Evolutionary conservation across 2,888 invertebrate genomes (phyloP).

Genomic region (Meiosimyza decipiens): DNA sequence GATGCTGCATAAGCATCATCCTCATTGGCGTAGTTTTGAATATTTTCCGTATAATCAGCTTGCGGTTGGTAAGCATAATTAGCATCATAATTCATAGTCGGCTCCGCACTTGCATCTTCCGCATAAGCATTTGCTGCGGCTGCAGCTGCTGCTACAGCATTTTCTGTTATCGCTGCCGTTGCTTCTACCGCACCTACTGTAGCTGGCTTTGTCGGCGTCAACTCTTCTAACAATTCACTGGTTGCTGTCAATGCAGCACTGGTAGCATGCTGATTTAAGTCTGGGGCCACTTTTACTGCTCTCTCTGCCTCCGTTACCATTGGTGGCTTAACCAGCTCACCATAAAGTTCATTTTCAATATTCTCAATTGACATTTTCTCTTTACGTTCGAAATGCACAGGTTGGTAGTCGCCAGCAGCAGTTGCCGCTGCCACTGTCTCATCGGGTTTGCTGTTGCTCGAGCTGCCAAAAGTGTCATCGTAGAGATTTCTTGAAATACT

Average conservation of each 20-base stretch:
- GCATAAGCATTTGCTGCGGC: constrained; percentile 16
- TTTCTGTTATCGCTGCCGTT: background rate
- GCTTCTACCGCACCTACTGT: background rate
- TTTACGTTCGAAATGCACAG: constrained; percentile 43
- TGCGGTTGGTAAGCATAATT: constrained; percentile 36
- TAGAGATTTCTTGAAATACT: constrained; percentile 34
- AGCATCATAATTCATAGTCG: background rate
- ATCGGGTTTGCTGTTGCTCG: background rate
- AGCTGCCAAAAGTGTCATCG: constrained; percentile 34
- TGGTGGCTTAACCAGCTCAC: constrained; percentile 58
- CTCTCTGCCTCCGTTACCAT: constrained; percentile 28
- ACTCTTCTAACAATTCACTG: constrained; percentile 49
- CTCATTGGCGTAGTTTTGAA: background rate
- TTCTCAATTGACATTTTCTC: constrained; percentile 62
- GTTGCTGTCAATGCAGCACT: constrained; percentile 26
- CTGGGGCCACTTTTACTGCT: constrained; percentile 37
- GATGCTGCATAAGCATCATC: constrained; percentile 46
- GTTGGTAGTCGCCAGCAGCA: constrained; percentile 33
- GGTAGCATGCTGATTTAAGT: constrained; percentile 50
- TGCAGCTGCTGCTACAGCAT: background rate
- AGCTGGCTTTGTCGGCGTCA: constrained; percentile 40
- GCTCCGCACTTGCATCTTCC: background rate
- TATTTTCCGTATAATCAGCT: background rate
- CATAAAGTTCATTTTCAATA: constrained; percentile 66
- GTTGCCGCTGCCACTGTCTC: constrained; percentile 32